Evolutionary conservation across 2,888 invertebrate species (phyloP).

Genomic region (Yponomeuta cagnagella): DNA sequence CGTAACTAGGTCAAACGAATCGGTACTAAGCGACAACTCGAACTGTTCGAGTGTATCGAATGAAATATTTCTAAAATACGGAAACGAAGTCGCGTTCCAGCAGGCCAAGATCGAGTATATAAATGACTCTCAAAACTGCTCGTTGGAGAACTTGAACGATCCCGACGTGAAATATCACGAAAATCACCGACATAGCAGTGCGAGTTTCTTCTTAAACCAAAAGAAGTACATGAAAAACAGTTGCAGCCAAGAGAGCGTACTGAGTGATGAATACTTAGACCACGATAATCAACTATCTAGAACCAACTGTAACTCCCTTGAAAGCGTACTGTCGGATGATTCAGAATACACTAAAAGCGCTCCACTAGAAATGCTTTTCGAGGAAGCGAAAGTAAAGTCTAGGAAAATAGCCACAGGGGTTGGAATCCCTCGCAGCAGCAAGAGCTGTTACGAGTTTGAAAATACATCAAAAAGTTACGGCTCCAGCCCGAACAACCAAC

Average conservation of each 20-base stretch:
- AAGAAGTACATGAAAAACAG: slow-evolving; percentile 77
- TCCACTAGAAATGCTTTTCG: slow-evolving; percentile 83
- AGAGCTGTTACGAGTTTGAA: slow-evolving; percentile 71
- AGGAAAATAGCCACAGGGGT: slow-evolving; percentile 45
- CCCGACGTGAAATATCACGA: slow-evolving; percentile 63
- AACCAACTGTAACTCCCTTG: slow-evolving; percentile 85
- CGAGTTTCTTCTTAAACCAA: slow-evolving; percentile 87
- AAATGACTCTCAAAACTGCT: slow-evolving; percentile 66
- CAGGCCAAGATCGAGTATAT: slow-evolving; percentile 66
- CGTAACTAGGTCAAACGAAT: slow-evolving; percentile 76
- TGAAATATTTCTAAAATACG: slow-evolving; percentile 69
- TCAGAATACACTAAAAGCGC: slow-evolving; percentile 86
- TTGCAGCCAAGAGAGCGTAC: slow-evolving; percentile 85
- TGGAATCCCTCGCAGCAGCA: slow-evolving; percentile 57
- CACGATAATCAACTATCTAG: slow-evolving; percentile 76
- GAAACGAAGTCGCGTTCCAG: slow-evolving; percentile 67
- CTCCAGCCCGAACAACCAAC: slow-evolving; percentile 77
- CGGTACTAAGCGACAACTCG: slow-evolving; percentile 67
- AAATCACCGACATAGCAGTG: slow-evolving; percentile 80
- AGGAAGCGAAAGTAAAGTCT: slow-evolving; percentile 63
- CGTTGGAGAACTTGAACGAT: slow-evolving; percentile 62
- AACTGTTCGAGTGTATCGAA: slow-evolving; percentile 70
- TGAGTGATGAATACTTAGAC: slow-evolving; percentile 80
- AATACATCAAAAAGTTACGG: slow-evolving; percentile 78
- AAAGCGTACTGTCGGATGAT: slow-evolving; percentile 87